phyloP scores from a whole-genome alignment of 2,797 vertebrate genomes.

The Lerista edwardsae region DNA sequence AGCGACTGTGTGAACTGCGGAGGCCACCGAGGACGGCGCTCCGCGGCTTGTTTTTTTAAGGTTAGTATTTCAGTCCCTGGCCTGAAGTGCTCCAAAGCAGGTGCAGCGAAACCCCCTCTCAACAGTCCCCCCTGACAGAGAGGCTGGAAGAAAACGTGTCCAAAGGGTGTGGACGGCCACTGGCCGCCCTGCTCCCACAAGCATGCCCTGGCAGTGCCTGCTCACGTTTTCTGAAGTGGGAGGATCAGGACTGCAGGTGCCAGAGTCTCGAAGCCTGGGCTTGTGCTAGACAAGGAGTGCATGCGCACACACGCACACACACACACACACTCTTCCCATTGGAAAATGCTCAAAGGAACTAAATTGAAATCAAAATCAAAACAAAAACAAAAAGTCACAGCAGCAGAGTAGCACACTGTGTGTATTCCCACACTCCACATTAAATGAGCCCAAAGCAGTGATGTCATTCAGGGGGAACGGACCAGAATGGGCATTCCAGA shows the following conservation, averaged over 20 bases:
- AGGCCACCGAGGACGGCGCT: background rate
- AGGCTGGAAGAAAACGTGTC: background rate
- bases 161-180: background rate
- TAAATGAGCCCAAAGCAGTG: too few species aligned
- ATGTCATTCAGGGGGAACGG: too few species aligned
- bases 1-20: background rate
- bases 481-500: too few species aligned
- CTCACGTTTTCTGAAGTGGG: background rate
- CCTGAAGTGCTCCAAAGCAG: conserved; percentile 10
- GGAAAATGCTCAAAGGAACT: too few species aligned
- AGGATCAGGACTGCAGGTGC: background rate
- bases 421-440: too few species aligned
- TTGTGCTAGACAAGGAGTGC: background rate
- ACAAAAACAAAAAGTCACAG: too few species aligned
- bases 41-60: background rate
- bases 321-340: too few species aligned
- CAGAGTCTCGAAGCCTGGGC: background rate
- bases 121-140: background rate
- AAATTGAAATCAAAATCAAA: too few species aligned
- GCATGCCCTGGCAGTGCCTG: background rate
- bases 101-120: background rate
- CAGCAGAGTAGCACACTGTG: too few species aligned
- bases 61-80: background rate
- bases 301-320: too few species aligned
- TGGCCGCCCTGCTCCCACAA: background rate